Conservation (phyloP, 2,113 vertebrate genomes). For the Theropithecus gelada region DNA sequence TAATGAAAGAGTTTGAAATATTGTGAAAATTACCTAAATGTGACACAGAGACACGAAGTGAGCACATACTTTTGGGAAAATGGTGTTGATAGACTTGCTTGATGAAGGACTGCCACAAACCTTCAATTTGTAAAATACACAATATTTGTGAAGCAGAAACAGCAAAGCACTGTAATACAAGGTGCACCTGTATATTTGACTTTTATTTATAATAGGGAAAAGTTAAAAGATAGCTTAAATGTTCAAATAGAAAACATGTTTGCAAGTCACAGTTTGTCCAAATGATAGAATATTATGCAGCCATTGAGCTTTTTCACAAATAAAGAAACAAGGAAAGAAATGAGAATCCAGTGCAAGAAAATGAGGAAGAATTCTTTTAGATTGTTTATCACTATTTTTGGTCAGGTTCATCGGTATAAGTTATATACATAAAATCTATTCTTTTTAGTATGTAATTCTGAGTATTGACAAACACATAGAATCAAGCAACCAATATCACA, state of each 20-base stretch:
- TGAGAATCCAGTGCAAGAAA: neutral
- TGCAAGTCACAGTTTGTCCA: neutral
- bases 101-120: neutral
- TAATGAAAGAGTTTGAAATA: neutral
- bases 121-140: neutral
- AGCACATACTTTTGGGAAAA: neutral
- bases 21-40: neutral
- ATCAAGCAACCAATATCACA: neutral
- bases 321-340: neutral
- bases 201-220: slow-evolving; percentile 22
- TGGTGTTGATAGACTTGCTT: neutral
- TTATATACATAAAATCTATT: neutral
- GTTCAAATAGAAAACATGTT: neutral
- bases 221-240: neutral
- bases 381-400: neutral
- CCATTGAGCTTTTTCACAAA: neutral
- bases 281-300: neutral
- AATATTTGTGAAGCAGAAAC: neutral
- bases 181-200: neutral
- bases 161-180: neutral
- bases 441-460: neutral
- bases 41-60: neutral
- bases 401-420: neutral
- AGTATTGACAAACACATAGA: neutral
- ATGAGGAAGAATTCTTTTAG: neutral